Evolutionary conservation across 2,888 invertebrate species (phyloP).

Genomic region (Chymomyza caudatula): DNA sequence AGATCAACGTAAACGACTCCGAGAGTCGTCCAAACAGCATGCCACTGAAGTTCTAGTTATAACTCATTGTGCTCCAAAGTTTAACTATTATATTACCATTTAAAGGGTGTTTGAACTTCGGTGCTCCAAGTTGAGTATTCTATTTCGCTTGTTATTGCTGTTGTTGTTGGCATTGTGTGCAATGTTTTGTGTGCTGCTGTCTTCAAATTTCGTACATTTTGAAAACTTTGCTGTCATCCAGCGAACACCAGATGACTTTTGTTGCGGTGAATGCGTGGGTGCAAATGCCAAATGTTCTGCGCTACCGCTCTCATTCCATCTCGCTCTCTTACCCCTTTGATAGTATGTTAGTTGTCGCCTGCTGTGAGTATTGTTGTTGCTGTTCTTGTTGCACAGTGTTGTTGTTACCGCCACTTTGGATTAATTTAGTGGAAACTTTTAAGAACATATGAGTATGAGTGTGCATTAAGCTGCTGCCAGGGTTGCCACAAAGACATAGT

Average conservation of each 20-base stretch:
- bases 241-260: slow-evolving; percentile 34
- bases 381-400: not conserved
- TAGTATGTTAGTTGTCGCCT: slow-evolving; percentile 2
- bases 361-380: slow-evolving; percentile 4
- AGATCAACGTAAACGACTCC: too few relatives aligned
- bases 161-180: slow-evolving; percentile 3
- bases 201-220: slow-evolving; percentile 47
- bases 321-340: not conserved
- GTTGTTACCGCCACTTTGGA: slow-evolving; percentile 44
- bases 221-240: slow-evolving; percentile 44
- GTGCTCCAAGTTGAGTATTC: not conserved
- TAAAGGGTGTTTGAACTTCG: not conserved
- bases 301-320: not conserved
- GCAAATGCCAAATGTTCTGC: not conserved
- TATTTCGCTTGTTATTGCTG: slow-evolving; percentile 9
- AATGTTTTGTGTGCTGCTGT: slow-evolving; percentile 25
- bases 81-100: too few relatives aligned
- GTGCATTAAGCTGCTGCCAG: not conserved
- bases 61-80: too few relatives aligned
- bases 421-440: slow-evolving; percentile 67
- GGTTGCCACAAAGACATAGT: not conserved
- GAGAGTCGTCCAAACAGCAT: too few relatives aligned
- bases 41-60: too few relatives aligned
- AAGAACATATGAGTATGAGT: slow-evolving; percentile 18
- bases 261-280: slow-evolving; percentile 26